Evolutionary conservation across 2,113 vertebrate species (phyloP), one percentile per base, ranked within the genome.

Genomic region (Neotoma lepida): DNA sequence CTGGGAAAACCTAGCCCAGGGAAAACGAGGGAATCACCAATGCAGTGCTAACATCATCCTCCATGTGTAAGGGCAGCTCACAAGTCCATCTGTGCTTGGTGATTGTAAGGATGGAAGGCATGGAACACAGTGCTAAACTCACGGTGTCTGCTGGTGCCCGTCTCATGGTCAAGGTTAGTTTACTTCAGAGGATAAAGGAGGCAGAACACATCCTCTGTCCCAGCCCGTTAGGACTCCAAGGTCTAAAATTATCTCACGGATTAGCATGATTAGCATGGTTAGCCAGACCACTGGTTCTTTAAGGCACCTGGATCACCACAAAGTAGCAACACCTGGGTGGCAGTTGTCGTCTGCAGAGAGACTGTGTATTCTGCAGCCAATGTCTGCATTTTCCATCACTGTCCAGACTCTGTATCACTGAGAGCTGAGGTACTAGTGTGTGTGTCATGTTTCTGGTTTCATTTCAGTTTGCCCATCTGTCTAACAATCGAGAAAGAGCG

Each of bases 221-320:
- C 20, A 24, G 28, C 51, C n/a, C 5, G 28, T 54, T 93, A 81
- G 76, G 64, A 58, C 22, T 66, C 26, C 0, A 2, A 51, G 14
- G 35, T 66, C 94, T 90, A 77, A 93, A 64, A 44, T 61, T 44
- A 89, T 66, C 92, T 18, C 44, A 73, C 33, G 15, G 80, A 73
- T 77, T 82, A n/a, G n/a, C n/a, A n/a, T n/a, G n/a, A n/a, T n/a
- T n/a, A n/a, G n/a, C n/a, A n/a, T n/a, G n/a, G n/a, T n/a, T 95
- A 80, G 64, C 41, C 51, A 30, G 28, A 74, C 68, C 33, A 46
- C 7, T 61, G 54, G 17, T 46, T 94, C 49, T 70, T n/a, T 56
- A 93, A 66, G 49, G n/a, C 74, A 68, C 63, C 86, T 56, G 7
- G 46, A 49, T 73, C 56, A 26, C 54, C 54, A 73, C 20, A 49